Conservation (phyloP, 2,888 invertebrate genomes). For the Aradus depressus region DNA sequence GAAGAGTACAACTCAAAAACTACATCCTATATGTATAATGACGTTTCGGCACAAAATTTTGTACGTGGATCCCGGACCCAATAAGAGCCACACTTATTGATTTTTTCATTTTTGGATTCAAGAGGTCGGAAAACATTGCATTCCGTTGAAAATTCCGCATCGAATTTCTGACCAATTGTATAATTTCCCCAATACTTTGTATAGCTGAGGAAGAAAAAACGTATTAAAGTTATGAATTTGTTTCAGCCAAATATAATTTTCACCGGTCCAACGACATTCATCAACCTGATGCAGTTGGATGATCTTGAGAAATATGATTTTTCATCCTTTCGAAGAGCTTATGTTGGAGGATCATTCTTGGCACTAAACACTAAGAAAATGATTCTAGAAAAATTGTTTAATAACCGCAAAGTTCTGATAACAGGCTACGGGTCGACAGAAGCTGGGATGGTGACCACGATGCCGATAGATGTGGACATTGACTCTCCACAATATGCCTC, state of each 20-base stretch:
- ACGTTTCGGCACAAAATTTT: too few relatives aligned
- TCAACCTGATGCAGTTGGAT: conserved; percentile 2
- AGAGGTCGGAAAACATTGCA: too few relatives aligned
- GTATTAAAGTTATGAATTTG: too few relatives aligned
- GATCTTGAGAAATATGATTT: conserved; percentile 9
- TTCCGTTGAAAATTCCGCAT: too few relatives aligned
- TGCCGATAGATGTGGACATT: not conserved
- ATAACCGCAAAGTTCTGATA: conserved; percentile 1
- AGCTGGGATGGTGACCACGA: conserved; percentile 1
- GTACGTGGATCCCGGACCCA: too few relatives aligned
- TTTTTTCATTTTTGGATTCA: too few relatives aligned
- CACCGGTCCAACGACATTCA: conserved; percentile 8
- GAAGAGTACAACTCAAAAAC: too few relatives aligned
- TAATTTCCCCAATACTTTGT: too few relatives aligned
- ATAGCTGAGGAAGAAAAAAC: too few relatives aligned
- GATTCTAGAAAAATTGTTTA: conserved; percentile 7
- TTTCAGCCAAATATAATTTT: conserved; percentile 15
- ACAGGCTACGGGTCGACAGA: conserved; percentile 16
- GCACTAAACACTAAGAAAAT: not conserved
- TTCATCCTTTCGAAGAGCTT: conserved; percentile 1
- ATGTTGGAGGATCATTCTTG: conserved; percentile 8
- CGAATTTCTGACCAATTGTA: too few relatives aligned
- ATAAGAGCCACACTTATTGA: too few relatives aligned
- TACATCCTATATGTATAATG: too few relatives aligned
- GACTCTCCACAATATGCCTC: not conserved